A percentile compares a stretch with the other conserved stretches of the same genome.
These are phyloP conservation scores for Rhopilema esculentum DNA, from an alignment of 30 jellyfish, hydroid and myxozoan species.

Conservation along the genomic window DNA sequence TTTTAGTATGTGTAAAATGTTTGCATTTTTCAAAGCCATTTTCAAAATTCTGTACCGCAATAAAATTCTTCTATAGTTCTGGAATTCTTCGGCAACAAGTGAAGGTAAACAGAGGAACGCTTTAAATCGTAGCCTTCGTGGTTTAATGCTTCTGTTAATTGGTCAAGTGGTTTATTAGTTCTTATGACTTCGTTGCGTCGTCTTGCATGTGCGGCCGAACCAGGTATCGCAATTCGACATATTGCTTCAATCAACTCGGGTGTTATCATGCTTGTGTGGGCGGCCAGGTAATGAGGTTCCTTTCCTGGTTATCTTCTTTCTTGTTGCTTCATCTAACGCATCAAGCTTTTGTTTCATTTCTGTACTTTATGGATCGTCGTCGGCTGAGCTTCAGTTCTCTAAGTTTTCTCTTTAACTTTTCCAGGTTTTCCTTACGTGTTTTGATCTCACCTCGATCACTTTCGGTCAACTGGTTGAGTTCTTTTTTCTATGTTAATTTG, in stretches of 20 bases:
- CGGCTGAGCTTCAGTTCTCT: conserved; percentile 48
- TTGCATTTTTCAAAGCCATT: no score
- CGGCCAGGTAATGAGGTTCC: conserved; percentile 52
- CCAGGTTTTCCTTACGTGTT: conserved; percentile 42
- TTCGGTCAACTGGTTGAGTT: conserved; percentile 43
- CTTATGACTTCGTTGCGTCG: conserved; percentile 74
- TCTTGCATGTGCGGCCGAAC: conserved; percentile 68
- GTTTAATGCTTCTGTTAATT: conserved; percentile 65
- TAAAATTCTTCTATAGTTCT: conserved; percentile 75
- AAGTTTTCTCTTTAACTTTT: conserved; percentile 18
- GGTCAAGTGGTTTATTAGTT: conserved; percentile 68
- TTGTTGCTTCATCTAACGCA: conserved; percentile 41
- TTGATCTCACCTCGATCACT: conserved; percentile 50
- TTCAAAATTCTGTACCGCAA: no score
- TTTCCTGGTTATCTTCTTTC: conserved; percentile 35
- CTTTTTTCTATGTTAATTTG: conserved; percentile 25
- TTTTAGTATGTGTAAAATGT: no score
- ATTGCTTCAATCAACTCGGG: conserved; percentile 73
- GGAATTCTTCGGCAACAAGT: conserved; percentile 36
- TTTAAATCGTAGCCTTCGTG: conserved; percentile 70
- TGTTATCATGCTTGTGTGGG: conserved; percentile 59
- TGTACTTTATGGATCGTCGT: conserved; percentile 46
- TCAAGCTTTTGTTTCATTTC: conserved; percentile 44
- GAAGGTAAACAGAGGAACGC: conserved; percentile 72
- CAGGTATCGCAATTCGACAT: conserved; percentile 63